A percentile compares a stretch with the other conserved stretches of the same genome.
Evolutionary conservation across 2,113 vertebrate species (phyloP).

Genomic region (Apteryx owenii): DNA sequence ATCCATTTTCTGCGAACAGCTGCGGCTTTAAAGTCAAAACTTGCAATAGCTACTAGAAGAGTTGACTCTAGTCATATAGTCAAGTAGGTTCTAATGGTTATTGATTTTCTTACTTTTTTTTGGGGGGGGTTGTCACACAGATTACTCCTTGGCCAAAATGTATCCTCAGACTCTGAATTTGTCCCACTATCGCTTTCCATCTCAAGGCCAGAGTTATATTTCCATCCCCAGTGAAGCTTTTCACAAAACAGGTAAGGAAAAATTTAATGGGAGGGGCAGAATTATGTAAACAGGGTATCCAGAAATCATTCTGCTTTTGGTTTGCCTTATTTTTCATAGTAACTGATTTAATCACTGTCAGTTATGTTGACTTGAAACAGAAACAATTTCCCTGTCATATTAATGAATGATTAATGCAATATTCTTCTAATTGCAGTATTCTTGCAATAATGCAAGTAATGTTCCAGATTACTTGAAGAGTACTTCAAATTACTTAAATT

Average conservation of each 20-base stretch:
- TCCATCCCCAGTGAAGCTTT: slow-evolving; percentile 91
- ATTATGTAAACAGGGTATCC: neutral
- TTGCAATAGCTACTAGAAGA: neutral
- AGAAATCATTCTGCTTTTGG: neutral
- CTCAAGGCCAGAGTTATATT: slow-evolving; percentile 87
- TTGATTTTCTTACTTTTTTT: neutral
- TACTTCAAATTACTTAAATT: neutral
- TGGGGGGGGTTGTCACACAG: slow-evolving; percentile 65
- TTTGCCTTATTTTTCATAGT: neutral
- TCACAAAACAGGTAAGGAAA: slow-evolving; percentile 79
- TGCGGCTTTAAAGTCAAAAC: neutral
- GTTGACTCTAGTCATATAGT: neutral
- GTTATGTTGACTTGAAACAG: neutral
- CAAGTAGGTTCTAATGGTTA: neutral
- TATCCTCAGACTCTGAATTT: slow-evolving; percentile 78
- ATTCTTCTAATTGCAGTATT: too few species aligned
- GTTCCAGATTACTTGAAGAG: neutral
- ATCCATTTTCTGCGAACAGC: neutral
- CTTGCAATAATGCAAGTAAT: neutral
- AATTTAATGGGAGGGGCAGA: neutral
- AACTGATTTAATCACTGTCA: neutral
- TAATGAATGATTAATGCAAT: neutral
- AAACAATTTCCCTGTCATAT: neutral
- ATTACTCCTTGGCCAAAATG: slow-evolving; percentile 88
- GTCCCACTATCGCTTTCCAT: slow-evolving; percentile 89